These are phyloP conservation scores for Leptopilina clavipes DNA, from an alignment of 1,140 invertebrate species.

Conservation along the genomic window DNA sequence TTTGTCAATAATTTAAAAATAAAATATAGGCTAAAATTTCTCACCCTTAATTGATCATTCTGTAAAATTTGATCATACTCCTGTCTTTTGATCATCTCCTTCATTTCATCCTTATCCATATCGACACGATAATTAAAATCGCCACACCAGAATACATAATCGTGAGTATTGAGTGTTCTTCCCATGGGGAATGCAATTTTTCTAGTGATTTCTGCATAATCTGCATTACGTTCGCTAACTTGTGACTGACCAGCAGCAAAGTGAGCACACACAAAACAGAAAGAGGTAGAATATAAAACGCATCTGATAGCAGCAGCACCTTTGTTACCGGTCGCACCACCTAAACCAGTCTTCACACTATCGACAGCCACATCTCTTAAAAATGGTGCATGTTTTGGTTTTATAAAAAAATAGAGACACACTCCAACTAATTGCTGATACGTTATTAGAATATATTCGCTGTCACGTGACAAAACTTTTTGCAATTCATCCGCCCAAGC, in stretches of 20 bases:
- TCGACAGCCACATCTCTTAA: constrained; percentile 95
- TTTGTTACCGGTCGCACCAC: constrained; percentile 96
- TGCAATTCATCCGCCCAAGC: constrained; percentile 96
- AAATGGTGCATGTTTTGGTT: constrained; percentile 89
- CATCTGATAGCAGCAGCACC: constrained; percentile 97
- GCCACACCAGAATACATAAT: constrained; percentile 99
- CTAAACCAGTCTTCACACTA: constrained; percentile 97
- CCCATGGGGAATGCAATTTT: constrained; percentile 97
- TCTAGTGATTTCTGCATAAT: constrained; percentile 95
- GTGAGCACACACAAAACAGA: constrained; percentile 99
- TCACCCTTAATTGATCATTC: constrained; percentile 90
- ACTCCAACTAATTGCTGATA: constrained; percentile 98
- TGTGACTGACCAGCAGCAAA: constrained; percentile 99
- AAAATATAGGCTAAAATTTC: constrained; percentile 37
- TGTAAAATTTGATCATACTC: constrained; percentile 87
- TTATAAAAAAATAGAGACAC: constrained; percentile 95
- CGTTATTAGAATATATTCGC: constrained; percentile 93
- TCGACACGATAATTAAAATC: constrained; percentile 99
- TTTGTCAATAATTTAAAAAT: constrained; percentile 34
- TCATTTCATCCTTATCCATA: constrained; percentile 95
- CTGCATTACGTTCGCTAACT: constrained; percentile 95
- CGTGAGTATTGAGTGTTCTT: constrained; percentile 93
- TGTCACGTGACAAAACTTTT: constrained; percentile 91
- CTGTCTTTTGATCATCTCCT: constrained; percentile 86
- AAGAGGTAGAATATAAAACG: constrained; percentile 91